Conservation (phyloP, 1,140 invertebrate species). For the Mactra quadrangularis region DNA sequence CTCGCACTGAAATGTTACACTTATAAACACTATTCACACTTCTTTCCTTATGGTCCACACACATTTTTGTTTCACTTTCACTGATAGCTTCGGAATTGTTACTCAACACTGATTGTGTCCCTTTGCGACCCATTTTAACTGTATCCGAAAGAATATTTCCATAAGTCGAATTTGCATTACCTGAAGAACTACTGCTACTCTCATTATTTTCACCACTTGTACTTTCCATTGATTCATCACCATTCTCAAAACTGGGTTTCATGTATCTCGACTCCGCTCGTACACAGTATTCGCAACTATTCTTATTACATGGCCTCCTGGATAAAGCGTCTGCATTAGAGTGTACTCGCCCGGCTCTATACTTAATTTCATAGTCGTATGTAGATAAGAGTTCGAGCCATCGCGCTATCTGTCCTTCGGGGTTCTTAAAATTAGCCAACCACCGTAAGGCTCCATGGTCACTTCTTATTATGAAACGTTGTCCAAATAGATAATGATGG, state of each 20-base stretch:
- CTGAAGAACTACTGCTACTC: background rate
- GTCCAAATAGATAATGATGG: slow-evolving; percentile 52
- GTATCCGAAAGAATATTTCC: too few relatives aligned
- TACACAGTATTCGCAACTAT: background rate
- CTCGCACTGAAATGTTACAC: too few relatives aligned
- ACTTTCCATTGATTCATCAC: background rate
- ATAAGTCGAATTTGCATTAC: background rate
- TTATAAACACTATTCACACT: too few relatives aligned
- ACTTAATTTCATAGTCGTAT: slow-evolving; percentile 26
- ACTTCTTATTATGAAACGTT: slow-evolving; percentile 39
- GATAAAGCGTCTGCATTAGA: slow-evolving; percentile 34
- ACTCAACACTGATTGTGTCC: too few relatives aligned
- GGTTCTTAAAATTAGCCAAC: slow-evolving; percentile 50
- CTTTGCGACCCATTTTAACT: too few relatives aligned
- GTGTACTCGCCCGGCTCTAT: slow-evolving; percentile 30
- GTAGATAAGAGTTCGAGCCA: slow-evolving; percentile 53
- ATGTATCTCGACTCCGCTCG: background rate
- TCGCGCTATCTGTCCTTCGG: slow-evolving; percentile 45
- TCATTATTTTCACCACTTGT: background rate
- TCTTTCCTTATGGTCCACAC: too few relatives aligned
- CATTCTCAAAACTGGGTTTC: background rate
- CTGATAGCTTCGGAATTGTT: too few relatives aligned
- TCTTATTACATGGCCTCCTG: background rate
- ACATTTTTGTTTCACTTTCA: too few relatives aligned
- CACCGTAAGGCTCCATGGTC: slow-evolving; percentile 53